Base-by-base conservation (phyloP, 2,888 invertebrate species). In the Axea sp. region DNA sequence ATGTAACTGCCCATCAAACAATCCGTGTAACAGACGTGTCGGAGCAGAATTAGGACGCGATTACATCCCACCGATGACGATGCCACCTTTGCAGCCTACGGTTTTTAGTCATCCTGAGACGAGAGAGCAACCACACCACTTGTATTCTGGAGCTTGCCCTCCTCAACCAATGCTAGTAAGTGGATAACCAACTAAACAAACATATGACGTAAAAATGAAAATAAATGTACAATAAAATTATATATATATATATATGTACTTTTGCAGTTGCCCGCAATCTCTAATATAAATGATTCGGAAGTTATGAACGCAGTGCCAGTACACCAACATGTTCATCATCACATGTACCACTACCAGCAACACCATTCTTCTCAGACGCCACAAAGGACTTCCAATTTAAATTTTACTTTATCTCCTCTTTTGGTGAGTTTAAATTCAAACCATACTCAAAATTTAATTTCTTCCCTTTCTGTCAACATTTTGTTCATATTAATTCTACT, bases 331-430 rank as follows among this genome's bases (percentile, higher is more conserved):
- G 90, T 94, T 1, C 94, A 94, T 83, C 94, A 94, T 86, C 94
- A 94, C 83, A 92, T 93, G 89, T 93, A 93, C 82, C 94, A 94
- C 87, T 93, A 93, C 84, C 88, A 90, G 77, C 91, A 90, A 83
- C 81, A 78, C 59, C 78, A 73, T 43, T 76, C 73, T 19, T 74
- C 73, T 11, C 78, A 75, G 33, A 74, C 78, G 12, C 78, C 79
- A 17, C 88, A 88, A 15, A 84, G 88, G 62, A 82, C 88, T 79
- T 88, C 88, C 76, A 91, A 91, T 77, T 88, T 92, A 14, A 92
- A 92, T 84, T 91, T 92, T 78, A 89, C 89, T 80, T 78, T 80
- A 57, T 73, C 80, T 53, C 80, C 82, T 3, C 78, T 79, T 8
- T 12, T 41, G n/a, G 55, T 67, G 31, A 30, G 35, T 45, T 24